Evolutionary conservation across 1,140 invertebrate genomes (phyloP).

Genomic region (Caenorhabditis elegans): DNA sequence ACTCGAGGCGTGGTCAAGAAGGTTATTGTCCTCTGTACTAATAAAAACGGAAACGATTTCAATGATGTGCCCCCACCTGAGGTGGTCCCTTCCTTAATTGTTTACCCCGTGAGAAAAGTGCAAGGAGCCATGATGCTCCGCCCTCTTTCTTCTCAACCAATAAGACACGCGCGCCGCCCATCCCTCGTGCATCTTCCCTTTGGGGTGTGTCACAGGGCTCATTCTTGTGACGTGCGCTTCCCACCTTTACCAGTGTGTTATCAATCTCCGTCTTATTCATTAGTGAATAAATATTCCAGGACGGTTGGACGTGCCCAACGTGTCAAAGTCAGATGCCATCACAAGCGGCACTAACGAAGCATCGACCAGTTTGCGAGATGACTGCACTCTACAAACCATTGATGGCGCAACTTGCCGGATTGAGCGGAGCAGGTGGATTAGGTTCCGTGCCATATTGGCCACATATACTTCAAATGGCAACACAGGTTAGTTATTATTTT

Average conservation of each 20-base stretch:
- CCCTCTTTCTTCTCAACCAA: background rate
- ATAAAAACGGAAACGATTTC: background rate
- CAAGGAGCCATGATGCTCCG: background rate
- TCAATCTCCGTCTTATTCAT: too few species aligned
- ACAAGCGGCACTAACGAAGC: conserved; percentile 54
- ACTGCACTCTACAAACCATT: conserved; percentile 55
- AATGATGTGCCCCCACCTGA: too few species aligned
- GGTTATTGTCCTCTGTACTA: too few species aligned
- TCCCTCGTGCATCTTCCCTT: too few species aligned
- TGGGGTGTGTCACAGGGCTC: too few species aligned
- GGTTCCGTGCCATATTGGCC: conserved; percentile 66
- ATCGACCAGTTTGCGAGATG: conserved; percentile 56
- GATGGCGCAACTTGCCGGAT: conserved; percentile 5
- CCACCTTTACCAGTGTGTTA: too few species aligned
- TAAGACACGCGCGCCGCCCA: background rate
- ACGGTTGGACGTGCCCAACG: conserved; percentile 48
- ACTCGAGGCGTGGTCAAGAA: too few species aligned
- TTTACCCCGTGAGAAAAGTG: background rate
- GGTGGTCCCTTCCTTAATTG: background rate
- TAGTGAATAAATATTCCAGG: conserved; percentile 2
- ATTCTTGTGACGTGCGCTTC: too few species aligned
- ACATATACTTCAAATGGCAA: conserved; percentile 76
- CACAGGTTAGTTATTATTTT: conserved; percentile 48
- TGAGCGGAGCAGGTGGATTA: background rate
- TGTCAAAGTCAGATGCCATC: conserved; percentile 50